Evolutionary conservation across 1,140 invertebrate genomes (phyloP).

Genomic region (Wasmannia auropunctata): DNA sequence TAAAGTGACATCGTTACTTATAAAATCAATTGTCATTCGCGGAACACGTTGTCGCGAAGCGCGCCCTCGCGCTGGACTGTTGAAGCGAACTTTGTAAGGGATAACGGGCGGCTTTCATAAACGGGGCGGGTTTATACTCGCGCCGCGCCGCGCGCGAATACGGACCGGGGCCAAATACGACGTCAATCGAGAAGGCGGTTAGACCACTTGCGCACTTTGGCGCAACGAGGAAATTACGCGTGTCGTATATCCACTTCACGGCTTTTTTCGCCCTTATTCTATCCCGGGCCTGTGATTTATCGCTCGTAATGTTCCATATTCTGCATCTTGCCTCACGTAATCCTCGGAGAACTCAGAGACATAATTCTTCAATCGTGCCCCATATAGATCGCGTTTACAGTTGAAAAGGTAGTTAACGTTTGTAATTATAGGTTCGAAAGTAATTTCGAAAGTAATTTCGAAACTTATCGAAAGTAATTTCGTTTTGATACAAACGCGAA

Average conservation of each 20-base stretch:
- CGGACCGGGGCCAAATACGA: not conserved
- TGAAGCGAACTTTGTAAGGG: constrained; percentile 23
- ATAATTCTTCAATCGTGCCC: not conserved
- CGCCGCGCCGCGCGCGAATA: not conserved
- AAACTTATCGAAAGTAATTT: not conserved
- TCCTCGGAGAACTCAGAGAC: not conserved
- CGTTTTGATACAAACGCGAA: not conserved
- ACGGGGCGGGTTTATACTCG: not conserved
- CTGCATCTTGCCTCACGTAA: not conserved
- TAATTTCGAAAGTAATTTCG: not conserved
- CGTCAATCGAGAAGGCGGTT: not conserved
- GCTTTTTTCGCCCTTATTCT: not conserved
- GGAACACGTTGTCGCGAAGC: constrained; percentile 1
- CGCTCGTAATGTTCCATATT: constrained; percentile 12
- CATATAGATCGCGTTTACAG: not conserved
- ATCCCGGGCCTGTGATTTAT: constrained; percentile 11
- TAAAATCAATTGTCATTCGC: constrained; percentile 51
- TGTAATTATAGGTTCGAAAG: not conserved
- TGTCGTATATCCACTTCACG: not conserved
- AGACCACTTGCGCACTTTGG: not conserved
- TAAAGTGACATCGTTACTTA: constrained; percentile 55
- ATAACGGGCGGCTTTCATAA: constrained; percentile 21
- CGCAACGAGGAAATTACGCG: not conserved
- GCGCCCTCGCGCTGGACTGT: not conserved
- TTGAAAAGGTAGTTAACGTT: not conserved